These are phyloP conservation scores for Metacarcinus magister DNA, from an alignment of 2,888 invertebrate genomes.

Conservation along the genomic window DNA sequence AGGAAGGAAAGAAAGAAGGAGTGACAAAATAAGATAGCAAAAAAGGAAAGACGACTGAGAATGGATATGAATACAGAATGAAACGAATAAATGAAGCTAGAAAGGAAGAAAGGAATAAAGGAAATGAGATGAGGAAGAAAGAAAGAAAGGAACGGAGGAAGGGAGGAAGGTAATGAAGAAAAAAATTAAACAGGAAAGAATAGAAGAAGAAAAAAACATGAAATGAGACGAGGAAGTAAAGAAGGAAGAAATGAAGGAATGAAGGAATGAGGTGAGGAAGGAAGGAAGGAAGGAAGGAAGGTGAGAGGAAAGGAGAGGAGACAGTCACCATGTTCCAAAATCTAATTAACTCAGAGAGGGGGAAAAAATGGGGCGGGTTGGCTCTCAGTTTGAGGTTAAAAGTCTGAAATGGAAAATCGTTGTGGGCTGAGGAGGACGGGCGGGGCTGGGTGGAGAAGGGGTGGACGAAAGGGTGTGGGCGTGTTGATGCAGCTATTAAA, in stretches of 20 bases:
- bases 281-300: neutral
- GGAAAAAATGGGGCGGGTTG: neutral
- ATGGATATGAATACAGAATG: too few relatives aligned
- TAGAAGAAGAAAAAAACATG: neutral
- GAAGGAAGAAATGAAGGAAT: neutral
- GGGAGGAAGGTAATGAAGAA: neutral
- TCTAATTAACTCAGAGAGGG: conserved; percentile 36
- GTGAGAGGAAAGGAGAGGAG: neutral
- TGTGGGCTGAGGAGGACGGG: neutral
- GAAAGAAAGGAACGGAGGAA: neutral
- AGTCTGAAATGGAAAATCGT: conserved; percentile 36
- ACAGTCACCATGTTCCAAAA: neutral
- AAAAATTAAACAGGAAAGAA: neutral
- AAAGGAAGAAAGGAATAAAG: neutral
- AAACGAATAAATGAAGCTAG: too few relatives aligned
- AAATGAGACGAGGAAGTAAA: neutral
- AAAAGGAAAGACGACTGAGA: too few relatives aligned
- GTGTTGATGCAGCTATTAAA: neutral
- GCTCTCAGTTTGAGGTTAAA: conserved; percentile 31
- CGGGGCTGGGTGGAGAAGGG: neutral
- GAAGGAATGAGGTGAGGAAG: neutral
- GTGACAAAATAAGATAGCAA: neutral
- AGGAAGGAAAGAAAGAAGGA: neutral
- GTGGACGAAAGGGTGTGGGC: neutral
- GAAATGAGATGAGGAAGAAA: neutral